Conservation (phyloP, 2,113 vertebrate species). For the Ptychochromis oligacanthus region DNA sequence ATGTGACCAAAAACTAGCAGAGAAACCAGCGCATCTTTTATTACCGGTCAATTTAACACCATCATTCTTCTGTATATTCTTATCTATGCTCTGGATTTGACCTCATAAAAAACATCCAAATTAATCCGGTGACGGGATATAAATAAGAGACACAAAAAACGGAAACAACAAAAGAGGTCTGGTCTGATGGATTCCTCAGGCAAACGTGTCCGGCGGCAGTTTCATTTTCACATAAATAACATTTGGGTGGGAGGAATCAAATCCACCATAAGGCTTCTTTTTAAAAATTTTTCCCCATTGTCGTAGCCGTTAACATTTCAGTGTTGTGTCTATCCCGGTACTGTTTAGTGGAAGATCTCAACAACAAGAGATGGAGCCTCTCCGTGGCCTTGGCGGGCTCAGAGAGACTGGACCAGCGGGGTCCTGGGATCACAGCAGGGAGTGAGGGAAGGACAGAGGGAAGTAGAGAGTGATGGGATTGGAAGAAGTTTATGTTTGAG, state of each 20-base stretch:
- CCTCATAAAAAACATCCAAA: slow-evolving; percentile 7
- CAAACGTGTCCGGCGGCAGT: slow-evolving; percentile 49
- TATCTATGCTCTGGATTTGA: slow-evolving; percentile 10
- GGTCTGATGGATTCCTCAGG: slow-evolving; percentile 60
- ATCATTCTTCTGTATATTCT: not conserved
- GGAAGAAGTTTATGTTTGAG: slow-evolving; percentile 86
- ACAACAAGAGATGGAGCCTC: slow-evolving; percentile 82
- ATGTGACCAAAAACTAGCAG: not conserved
- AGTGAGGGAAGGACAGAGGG: slow-evolving; percentile 37
- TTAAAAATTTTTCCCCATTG: slow-evolving; percentile 40
- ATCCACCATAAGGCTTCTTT: slow-evolving; percentile 69
- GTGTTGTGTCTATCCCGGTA: slow-evolving; percentile 43
- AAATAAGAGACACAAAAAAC: slow-evolving; percentile 14
- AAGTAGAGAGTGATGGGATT: slow-evolving; percentile 43
- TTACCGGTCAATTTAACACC: not conserved
- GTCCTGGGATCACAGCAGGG: slow-evolving; percentile 76
- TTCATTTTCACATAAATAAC: slow-evolving; percentile 56
- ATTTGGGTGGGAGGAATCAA: slow-evolving; percentile 45
- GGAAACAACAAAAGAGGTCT: not conserved
- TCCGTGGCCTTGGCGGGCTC: slow-evolving; percentile 24
- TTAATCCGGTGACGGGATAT: slow-evolving; percentile 5
- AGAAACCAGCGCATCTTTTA: not conserved
- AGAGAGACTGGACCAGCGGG: slow-evolving; percentile 71
- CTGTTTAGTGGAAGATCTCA: slow-evolving; percentile 76
- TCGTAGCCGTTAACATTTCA: slow-evolving; percentile 57